phyloP scores from a whole-genome alignment of 2,888 invertebrate genomes.

The Cheilosia vernalis region DNA sequence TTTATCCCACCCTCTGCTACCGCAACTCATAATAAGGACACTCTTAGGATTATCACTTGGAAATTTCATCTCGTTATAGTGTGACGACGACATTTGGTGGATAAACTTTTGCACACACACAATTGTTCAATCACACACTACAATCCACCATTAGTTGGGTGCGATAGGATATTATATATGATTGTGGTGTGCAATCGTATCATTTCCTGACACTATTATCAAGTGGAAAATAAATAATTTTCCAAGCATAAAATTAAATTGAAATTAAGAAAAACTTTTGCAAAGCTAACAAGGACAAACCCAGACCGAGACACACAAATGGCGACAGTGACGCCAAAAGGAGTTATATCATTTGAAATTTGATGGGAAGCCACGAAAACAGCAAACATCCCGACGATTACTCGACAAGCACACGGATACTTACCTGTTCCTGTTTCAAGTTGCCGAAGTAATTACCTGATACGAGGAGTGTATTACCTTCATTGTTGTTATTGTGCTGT shows the following conservation, averaged over 20 bases:
- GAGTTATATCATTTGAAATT: constrained; percentile 48
- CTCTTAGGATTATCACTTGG: constrained; percentile 53
- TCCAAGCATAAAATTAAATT: constrained; percentile 50
- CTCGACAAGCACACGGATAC: constrained; percentile 29
- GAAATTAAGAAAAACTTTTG: constrained; percentile 52
- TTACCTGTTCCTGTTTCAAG: constrained; percentile 37
- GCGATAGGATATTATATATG: background rate
- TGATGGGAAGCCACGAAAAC: constrained; percentile 22
- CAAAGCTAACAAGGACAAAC: constrained; percentile 26
- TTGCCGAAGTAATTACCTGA: constrained; percentile 65
- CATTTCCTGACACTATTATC: background rate
- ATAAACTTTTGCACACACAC: constrained; percentile 27
- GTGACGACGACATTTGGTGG: constrained; percentile 4
- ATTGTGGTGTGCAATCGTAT: background rate
- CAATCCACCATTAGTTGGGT: constrained; percentile 24
- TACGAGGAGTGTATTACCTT: constrained; percentile 56
- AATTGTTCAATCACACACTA: constrained; percentile 35
- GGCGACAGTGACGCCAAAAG: background rate
- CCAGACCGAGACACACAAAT: background rate
- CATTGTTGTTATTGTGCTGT: constrained; percentile 36
- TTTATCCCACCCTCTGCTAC: constrained; percentile 1
- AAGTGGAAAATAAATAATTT: constrained; percentile 54
- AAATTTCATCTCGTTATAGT: constrained; percentile 47
- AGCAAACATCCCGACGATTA: constrained; percentile 38
- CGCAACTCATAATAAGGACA: constrained; percentile 43